Conservation (phyloP, 1,140 invertebrate species). For the Drosophila simulans region DNA sequence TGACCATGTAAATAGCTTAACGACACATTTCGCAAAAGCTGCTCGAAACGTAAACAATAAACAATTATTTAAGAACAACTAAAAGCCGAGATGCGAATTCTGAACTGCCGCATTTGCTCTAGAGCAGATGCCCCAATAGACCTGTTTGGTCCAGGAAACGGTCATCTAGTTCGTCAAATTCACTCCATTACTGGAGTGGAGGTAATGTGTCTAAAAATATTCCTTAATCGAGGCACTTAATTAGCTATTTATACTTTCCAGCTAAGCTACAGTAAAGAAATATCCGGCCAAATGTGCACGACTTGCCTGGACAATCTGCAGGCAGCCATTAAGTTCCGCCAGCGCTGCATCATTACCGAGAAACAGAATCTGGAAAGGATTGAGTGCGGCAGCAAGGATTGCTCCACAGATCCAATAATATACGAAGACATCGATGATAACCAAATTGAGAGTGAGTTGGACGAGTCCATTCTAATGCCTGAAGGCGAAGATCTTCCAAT, state of each 20-base stretch:
- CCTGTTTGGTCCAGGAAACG: constrained; percentile 30
- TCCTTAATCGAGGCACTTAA: not conserved
- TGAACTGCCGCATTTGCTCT: constrained; percentile 35
- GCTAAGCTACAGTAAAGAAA: constrained; percentile 17
- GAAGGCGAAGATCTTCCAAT: not conserved
- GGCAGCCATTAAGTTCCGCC: constrained; percentile 38
- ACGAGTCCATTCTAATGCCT: not conserved
- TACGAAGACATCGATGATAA: constrained; percentile 6
- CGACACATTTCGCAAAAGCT: no score
- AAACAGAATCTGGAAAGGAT: constrained; percentile 23
- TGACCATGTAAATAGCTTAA: not conserved
- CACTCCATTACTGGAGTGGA: constrained; percentile 33
- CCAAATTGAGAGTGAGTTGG: constrained; percentile 2
- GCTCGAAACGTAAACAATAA: constrained; percentile 23
- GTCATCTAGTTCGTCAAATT: constrained; percentile 33
- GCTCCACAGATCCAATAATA: no score
- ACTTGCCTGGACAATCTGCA: constrained; percentile 29
- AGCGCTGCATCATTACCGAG: constrained; percentile 50
- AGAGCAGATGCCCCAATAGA: constrained; percentile 7
- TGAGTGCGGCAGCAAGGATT: not conserved
- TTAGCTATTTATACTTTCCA: not conserved
- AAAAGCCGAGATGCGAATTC: constrained; percentile 12
- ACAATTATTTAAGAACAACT: not conserved
- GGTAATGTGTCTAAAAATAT: constrained; percentile 6
- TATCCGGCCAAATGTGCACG: constrained; percentile 25